Percentiles rank a stretch among this genome's conserved stretches.
Evolutionary conservation across 2,888 invertebrate species (phyloP).

Genomic region (Melinopterus prodromus): DNA sequence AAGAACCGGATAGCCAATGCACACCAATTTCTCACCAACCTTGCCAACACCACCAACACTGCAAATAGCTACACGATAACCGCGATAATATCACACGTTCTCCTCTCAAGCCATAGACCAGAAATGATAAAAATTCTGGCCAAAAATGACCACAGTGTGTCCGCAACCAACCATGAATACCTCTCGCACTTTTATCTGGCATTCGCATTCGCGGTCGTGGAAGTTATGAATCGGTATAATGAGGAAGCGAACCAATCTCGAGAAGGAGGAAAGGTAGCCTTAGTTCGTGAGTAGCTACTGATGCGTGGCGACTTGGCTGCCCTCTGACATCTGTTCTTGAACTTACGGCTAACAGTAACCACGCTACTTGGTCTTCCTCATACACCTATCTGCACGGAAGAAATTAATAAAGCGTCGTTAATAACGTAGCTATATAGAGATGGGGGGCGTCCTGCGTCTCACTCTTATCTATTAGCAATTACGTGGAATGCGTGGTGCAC

Average conservation of each 20-base stretch:
- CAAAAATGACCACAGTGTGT: background rate
- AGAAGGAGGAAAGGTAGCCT: constrained; percentile 39
- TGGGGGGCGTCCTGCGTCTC: constrained; percentile 5
- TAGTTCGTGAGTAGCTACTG: constrained; percentile 52
- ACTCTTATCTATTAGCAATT: constrained; percentile 36
- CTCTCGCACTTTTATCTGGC: background rate
- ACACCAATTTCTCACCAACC: too few relatives aligned
- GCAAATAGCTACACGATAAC: background rate
- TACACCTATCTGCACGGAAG: constrained; percentile 23
- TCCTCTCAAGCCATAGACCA: background rate
- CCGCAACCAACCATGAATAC: background rate
- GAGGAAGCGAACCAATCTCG: constrained; percentile 35
- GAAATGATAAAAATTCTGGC: background rate
- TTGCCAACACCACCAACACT: background rate
- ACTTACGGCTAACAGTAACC: constrained; percentile 54
- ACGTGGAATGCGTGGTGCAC: constrained; percentile 31
- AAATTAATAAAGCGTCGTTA: constrained; percentile 37
- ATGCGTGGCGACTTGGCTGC: constrained; percentile 57
- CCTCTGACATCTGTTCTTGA: constrained; percentile 56
- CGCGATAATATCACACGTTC: background rate
- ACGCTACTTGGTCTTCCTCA: constrained; percentile 54
- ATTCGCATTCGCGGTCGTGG: constrained; percentile 23
- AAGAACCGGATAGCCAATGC: too few relatives aligned
- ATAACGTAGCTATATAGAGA: constrained; percentile 26
- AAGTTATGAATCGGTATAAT: constrained; percentile 38